Percentiles rank a stretch among this genome's conserved stretches.
Evolutionary conservation across 1,140 invertebrate genomes (phyloP).

Genomic region (Batillaria attramentaria): DNA sequence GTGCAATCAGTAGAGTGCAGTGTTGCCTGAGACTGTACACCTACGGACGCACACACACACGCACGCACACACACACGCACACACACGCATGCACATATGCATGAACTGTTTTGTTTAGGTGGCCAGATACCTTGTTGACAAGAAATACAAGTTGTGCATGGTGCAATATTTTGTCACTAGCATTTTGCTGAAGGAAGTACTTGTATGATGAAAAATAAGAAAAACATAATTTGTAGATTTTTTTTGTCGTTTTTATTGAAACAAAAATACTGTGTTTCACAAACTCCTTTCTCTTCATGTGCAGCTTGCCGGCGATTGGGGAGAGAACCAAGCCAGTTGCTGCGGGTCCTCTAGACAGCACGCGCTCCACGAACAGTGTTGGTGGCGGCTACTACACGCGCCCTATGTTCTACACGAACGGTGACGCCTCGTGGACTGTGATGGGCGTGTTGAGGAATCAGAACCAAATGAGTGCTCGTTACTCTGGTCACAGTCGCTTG

Average conservation of each 20-base stretch:
- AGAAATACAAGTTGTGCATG: neutral
- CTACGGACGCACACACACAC: neutral
- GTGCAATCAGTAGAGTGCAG: too few species aligned
- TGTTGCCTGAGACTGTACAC: too few species aligned
- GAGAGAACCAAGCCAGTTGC: neutral
- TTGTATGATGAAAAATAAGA: too few species aligned
- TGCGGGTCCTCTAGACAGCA: neutral
- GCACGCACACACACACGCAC: neutral
- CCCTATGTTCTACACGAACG: neutral
- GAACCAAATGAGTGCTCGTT: constrained; percentile 4
- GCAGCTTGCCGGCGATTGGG: neutral
- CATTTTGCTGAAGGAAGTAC: neutral
- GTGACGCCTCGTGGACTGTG: constrained; percentile 38
- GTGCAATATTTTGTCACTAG: neutral
- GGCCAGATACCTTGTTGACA: neutral
- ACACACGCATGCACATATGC: neutral
- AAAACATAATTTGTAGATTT: neutral
- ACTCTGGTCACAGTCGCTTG: constrained; percentile 21
- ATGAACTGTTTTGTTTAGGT: neutral
- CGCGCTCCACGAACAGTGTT: neutral
- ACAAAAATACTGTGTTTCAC: too few species aligned
- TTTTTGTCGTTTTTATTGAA: neutral
- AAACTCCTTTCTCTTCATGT: neutral
- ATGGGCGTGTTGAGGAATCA: constrained; percentile 36
- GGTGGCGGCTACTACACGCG: constrained; percentile 11